Evolutionary conservation across 2,797 vertebrate genomes (phyloP), one percentile per base, ranked within the genome.

Genomic region (Pempheris klunzingeri): DNA sequence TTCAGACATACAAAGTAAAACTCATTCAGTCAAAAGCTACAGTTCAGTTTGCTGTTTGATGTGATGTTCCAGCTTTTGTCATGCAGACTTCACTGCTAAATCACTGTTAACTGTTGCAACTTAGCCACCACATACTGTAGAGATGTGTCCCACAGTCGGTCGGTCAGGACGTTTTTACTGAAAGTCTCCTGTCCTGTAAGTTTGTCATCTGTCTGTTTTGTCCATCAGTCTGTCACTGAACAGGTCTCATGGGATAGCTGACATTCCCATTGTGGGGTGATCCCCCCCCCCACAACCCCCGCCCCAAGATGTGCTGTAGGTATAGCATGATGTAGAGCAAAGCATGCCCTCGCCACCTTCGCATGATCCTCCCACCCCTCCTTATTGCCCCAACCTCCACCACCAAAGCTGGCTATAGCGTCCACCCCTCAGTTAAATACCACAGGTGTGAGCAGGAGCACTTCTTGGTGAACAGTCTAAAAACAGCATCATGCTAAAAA

Each of bases 231-330:
- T 94, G 95, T 98, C 95, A 98, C 95, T 96, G 97, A 97, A 96
- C 97, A 98, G 97, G 96, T 97, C 93, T 96, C 96, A 94, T 97
- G 96, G 97, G 97, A 98, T 95, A 98, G 97, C 97, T 99, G 97
- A 99, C 96, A 94, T 92, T 94, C 94, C 93, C 93, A 94, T 89
- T 95, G 95, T 79, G 92, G 96, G 95, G 86, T 79, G 77, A 92
- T 93, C 93, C 70, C 78, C 74, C 86, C 83, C 77, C 62, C 75
- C 66, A n/a, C 84, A 85, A 69, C 74, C 85, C 86, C 86, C 79
- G 90, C 94, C 95, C 94, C 93, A 88, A 95, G 93, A 94, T 91
- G 75, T 84, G 81, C 92, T 91, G 93, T 98, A 98, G 97, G 97
- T 98, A 99, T 93, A 87, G 88, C 92, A 96, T 92, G 85, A 81